Evolutionary conservation across 1,140 invertebrate genomes (phyloP), one percentile per base, ranked within the genome.

Genomic region (Zeugodacus cucurbitae): DNA sequence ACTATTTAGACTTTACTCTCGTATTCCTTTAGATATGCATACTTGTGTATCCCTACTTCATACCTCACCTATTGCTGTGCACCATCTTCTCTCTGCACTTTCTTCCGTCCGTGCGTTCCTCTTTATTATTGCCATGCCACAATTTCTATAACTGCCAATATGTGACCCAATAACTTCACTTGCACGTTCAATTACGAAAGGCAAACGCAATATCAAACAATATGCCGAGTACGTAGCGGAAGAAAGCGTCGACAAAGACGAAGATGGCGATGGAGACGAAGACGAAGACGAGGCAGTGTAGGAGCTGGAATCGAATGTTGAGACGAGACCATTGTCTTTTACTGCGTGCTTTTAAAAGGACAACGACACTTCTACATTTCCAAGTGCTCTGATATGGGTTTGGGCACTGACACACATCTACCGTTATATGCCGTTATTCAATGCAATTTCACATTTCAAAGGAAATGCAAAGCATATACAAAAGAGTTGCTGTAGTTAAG

Each of bases 111-210:
- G 7, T 17, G 11, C 29, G 7, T 34, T 29, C 29, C 64, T 67
- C 20, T 67, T 67, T 17, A 67, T 67, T 67, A 67, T 67, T 67
- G 32, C 1, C 67, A 22, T 74, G 32, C 34, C 67, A 10, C 32
- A 34, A 37, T 37, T 74, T 74, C 67, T 74, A 74, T 74, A 74
- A 74, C 67, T 74, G 67, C 34, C 67, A 74, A 74, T 74, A 74
- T 74, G 67, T 74, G 67, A 74, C 67, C 67, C 67, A 74, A 74
- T 74, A 74, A 74, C 67, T 74, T 74, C 67, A 74, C 34, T 74
- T 74, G 34, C 67, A 74, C 34, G 34, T 74, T 74, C 67, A 74
- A 74, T 74, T 74, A 74, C 67, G 67, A 74, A 74, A 74, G 67
- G 67, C 67, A 41, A 74, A 74, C 34, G 67, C 67, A 74, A 74